These are phyloP conservation scores for Cricetomys ansorgei DNA, from an alignment of 2,113 vertebrate genomes.

Conservation along the genomic window DNA sequence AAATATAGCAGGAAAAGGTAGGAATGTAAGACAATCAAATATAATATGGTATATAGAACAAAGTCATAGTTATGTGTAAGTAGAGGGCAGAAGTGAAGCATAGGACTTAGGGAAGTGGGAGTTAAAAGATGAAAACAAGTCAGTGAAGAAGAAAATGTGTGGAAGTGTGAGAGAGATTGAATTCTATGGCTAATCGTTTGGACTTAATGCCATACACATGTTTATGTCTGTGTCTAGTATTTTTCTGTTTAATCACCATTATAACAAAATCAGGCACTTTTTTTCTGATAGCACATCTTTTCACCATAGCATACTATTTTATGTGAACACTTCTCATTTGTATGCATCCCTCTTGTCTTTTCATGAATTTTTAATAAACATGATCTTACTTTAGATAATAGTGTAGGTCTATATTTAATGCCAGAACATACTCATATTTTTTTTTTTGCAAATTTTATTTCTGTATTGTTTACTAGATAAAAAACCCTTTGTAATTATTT, in stretches of 20 bases:
- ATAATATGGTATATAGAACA: not conserved
- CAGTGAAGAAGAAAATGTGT: conserved; percentile 17
- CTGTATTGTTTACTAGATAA: not conserved
- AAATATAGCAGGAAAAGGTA: conserved; percentile 38
- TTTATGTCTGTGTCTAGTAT: not conserved
- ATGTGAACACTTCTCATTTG: conserved; percentile 37
- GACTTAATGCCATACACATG: conserved; percentile 6
- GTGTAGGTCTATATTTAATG: not conserved
- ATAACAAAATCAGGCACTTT: conserved; percentile 2
- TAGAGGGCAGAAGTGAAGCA: not conserved
- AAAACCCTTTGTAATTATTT: not conserved
- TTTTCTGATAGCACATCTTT: not conserved
- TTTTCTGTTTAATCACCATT: not conserved
- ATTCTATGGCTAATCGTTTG: conserved; percentile 32
- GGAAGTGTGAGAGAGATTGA: not conserved
- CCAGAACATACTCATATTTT: not conserved
- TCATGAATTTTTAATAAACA: conserved; percentile 35
- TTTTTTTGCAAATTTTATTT: not conserved
- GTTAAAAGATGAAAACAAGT: not conserved
- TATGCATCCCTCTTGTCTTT: conserved; percentile 20
- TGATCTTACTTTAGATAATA: conserved; percentile 33
- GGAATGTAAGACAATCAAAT: not conserved
- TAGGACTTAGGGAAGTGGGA: not conserved
- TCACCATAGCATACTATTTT: not conserved
- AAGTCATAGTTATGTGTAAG: not conserved